These are phyloP conservation scores for Xestia ashworthii DNA, from an alignment of 2,888 invertebrate genomes.

Conservation along the genomic window DNA sequence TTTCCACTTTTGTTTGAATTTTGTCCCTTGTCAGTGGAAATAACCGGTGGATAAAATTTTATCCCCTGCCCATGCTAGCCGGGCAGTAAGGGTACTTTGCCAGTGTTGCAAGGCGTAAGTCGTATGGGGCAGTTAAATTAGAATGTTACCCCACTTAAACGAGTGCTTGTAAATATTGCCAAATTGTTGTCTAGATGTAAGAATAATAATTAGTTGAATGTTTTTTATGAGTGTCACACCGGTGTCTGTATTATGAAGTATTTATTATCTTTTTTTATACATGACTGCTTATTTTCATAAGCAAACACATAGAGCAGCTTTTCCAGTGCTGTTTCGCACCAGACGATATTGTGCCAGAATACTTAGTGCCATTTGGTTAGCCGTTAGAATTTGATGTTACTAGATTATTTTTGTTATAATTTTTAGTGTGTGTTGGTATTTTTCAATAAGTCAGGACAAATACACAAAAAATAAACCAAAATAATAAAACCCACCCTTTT, in stretches of 20 bases:
- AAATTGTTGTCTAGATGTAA: conserved; percentile 55
- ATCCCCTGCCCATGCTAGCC: too few species aligned
- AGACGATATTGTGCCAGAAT: conserved; percentile 48
- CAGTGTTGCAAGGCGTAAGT: conserved; percentile 13
- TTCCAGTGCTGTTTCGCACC: conserved; percentile 24
- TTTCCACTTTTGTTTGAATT: too few species aligned
- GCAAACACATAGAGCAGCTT: conserved; percentile 39
- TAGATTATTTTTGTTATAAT: conserved; percentile 24
- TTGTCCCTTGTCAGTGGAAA: too few species aligned
- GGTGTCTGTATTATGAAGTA: conserved; percentile 52
- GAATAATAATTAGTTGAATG: conserved; percentile 9
- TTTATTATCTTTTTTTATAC: conserved; percentile 47
- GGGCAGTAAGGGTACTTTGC: background rate
- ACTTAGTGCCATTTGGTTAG: conserved; percentile 48
- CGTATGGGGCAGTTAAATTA: conserved; percentile 4
- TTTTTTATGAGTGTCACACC: conserved; percentile 42
- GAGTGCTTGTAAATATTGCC: conserved; percentile 70
- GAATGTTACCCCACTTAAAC: conserved; percentile 23
- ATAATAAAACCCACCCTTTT: background rate
- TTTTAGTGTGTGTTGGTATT: conserved; percentile 18
- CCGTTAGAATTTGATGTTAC: conserved; percentile 34
- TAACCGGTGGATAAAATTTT: too few species aligned
- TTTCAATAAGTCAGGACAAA: background rate
- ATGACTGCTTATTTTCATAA: conserved; percentile 32
- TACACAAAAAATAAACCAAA: background rate